Percentiles rank a stretch among this genome's conserved stretches.
phyloP scores from a whole-genome alignment of 1,140 invertebrate species.

The Andricus grossulariae region DNA sequence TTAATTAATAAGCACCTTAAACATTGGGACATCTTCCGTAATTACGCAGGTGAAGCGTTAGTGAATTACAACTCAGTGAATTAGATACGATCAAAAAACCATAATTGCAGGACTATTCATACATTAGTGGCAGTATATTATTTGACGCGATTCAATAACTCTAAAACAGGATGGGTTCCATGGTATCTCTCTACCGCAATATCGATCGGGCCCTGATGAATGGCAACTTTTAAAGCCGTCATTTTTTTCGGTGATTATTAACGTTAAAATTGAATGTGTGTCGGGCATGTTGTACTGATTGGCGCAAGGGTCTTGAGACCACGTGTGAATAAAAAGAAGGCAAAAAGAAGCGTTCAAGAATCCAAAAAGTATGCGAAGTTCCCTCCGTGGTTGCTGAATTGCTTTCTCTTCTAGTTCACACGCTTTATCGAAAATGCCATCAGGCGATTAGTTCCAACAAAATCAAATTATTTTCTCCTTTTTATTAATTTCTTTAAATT shows the following conservation, averaged over 20 bases:
- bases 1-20: too few relatives aligned
- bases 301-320: conserved; percentile 42
- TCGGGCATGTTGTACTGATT: conserved; percentile 43
- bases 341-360: conserved; percentile 33
- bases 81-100: conserved; percentile 61
- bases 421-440: not conserved
- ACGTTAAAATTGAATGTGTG: conserved; percentile 66
- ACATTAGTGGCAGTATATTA: conserved; percentile 71
- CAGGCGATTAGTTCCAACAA: not conserved
- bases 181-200: conserved; percentile 64
- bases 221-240: conserved; percentile 56
- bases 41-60: conserved; percentile 50
- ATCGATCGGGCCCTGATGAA: conserved; percentile 65
- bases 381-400: not conserved
- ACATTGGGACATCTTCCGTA: not conserved
- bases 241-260: conserved; percentile 64
- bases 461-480: not conserved
- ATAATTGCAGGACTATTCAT: conserved; percentile 69
- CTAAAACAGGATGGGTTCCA: conserved; percentile 52
- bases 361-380: not conserved
- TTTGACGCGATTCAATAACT: conserved; percentile 70
- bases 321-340: conserved; percentile 54
- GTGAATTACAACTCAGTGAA: conserved; percentile 56
- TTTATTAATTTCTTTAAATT: too few relatives aligned
- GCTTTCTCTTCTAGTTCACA: not conserved